A percentile compares a stretch with the other conserved stretches of the same genome.
Evolutionary conservation across 2,888 invertebrate genomes (phyloP).

Genomic region (Melanargia galathea): DNA sequence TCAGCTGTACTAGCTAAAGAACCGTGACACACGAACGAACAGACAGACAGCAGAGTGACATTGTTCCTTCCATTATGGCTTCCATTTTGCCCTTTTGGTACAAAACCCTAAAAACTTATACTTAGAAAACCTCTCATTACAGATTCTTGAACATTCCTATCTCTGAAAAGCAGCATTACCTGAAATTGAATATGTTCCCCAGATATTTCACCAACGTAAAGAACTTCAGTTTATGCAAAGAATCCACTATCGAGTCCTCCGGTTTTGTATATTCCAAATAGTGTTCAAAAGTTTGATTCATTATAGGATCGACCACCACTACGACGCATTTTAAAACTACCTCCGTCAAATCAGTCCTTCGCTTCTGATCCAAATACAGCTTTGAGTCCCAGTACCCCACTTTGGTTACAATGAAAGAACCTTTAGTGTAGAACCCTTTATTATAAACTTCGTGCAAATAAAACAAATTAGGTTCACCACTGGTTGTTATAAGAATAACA

Average conservation of each 20-base stretch:
- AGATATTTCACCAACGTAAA: slow-evolving; percentile 80
- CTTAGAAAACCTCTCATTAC: too few relatives aligned
- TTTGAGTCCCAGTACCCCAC: slow-evolving; percentile 73
- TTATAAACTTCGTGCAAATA: slow-evolving; percentile 77
- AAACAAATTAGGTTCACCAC: slow-evolving; percentile 44
- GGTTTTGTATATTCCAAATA: slow-evolving; percentile 78
- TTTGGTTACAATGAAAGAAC: slow-evolving; percentile 68
- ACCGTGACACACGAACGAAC: too few relatives aligned
- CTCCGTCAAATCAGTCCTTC: slow-evolving; percentile 78
- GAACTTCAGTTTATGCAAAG: slow-evolving; percentile 85
- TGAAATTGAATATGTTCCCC: slow-evolving; percentile 85
- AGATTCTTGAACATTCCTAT: too few relatives aligned
- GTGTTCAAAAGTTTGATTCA: slow-evolving; percentile 69
- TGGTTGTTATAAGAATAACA: slow-evolving; percentile 56
- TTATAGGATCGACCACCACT: slow-evolving; percentile 66
- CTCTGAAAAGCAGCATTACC: slow-evolving; percentile 68
- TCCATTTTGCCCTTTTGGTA: too few relatives aligned
- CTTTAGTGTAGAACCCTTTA: slow-evolving; percentile 80
- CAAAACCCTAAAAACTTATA: too few relatives aligned
- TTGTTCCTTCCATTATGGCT: too few relatives aligned
- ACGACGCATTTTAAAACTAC: slow-evolving; percentile 79
- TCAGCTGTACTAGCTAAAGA: too few relatives aligned
- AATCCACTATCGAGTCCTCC: slow-evolving; percentile 75
- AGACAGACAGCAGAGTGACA: too few relatives aligned
- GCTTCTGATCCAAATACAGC: slow-evolving; percentile 57